Evolutionary conservation across 2,888 invertebrate genomes (phyloP).

Genomic region (Caenorhabditis sinica): DNA sequence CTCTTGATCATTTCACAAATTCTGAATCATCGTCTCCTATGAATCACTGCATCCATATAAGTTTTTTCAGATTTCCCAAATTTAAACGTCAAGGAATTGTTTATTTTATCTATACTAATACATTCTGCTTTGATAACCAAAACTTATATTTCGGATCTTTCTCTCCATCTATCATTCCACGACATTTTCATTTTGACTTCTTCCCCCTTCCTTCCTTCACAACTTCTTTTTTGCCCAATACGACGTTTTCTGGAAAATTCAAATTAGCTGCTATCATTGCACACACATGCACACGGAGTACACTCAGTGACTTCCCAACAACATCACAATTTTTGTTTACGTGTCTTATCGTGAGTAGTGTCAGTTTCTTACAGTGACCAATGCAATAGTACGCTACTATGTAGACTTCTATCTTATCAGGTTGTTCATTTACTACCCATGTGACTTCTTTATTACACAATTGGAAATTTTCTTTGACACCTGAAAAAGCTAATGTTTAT

Average conservation of each 20-base stretch:
- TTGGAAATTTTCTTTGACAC: neutral
- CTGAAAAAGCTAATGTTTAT: neutral
- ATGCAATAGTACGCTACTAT: conserved; percentile 24
- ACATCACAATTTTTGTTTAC: conserved; percentile 36
- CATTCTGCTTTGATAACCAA: conserved; percentile 1
- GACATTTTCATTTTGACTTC: conserved; percentile 9
- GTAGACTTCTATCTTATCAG: conserved; percentile 35
- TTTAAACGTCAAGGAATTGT: no score
- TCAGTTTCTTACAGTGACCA: conserved; percentile 15
- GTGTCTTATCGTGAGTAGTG: conserved; percentile 17
- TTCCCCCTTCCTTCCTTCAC: neutral
- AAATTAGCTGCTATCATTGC: conserved; percentile 58
- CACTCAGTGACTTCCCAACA: conserved; percentile 1
- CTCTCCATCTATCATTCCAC: conserved; percentile 49
- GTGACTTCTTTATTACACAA: conserved; percentile 22
- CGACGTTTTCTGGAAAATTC: conserved; percentile 38
- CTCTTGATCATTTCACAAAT: no score
- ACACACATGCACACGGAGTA: conserved; percentile 25
- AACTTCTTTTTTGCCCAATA: neutral
- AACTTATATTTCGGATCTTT: neutral
- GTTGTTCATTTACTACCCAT: neutral
- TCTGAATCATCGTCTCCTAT: no score
- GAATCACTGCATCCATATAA: no score
- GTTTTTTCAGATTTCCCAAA: no score
- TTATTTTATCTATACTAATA: neutral